Evolutionary conservation across 2,113 vertebrate genomes (phyloP).

Genomic region (Chrysochloris asiatica): DNA sequence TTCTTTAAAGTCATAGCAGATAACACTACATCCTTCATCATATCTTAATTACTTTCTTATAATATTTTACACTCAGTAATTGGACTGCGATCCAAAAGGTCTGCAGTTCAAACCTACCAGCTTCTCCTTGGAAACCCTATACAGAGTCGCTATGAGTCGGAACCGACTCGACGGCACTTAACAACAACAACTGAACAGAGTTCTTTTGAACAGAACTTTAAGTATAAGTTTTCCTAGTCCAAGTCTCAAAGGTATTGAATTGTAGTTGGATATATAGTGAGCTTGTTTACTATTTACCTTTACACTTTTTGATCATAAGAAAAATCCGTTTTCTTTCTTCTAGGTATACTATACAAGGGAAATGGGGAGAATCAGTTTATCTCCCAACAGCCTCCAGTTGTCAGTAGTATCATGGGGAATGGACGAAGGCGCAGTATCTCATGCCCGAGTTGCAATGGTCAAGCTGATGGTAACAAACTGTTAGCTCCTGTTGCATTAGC

Average conservation of each 20-base stretch:
- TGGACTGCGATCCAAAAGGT: no score
- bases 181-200: no score
- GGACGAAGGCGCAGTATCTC: conserved; percentile 97
- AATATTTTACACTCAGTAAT: not conserved
- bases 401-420: conserved; percentile 98
- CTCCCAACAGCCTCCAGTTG: conserved; percentile 95
- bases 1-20: not conserved
- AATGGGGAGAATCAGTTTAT: conserved; percentile 98
- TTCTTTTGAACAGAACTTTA: not conserved
- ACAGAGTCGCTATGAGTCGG: no score
- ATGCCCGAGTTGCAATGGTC: conserved; percentile 98
- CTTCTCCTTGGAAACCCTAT: no score
- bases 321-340: not conserved
- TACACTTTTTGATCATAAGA: not conserved
- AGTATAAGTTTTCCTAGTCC: not conserved
- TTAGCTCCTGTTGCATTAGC: conserved; percentile 95
- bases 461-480: conserved; percentile 98
- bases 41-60: not conserved
- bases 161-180: no score
- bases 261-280: not conserved
- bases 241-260: not conserved
- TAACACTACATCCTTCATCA: not conserved
- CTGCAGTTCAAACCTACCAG: no score
- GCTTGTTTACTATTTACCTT: not conserved
- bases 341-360: conserved; percentile 98